Evolutionary conservation across 1,140 invertebrate species (phyloP).

Genomic region (Pseudomyrmex flavicornis): DNA sequence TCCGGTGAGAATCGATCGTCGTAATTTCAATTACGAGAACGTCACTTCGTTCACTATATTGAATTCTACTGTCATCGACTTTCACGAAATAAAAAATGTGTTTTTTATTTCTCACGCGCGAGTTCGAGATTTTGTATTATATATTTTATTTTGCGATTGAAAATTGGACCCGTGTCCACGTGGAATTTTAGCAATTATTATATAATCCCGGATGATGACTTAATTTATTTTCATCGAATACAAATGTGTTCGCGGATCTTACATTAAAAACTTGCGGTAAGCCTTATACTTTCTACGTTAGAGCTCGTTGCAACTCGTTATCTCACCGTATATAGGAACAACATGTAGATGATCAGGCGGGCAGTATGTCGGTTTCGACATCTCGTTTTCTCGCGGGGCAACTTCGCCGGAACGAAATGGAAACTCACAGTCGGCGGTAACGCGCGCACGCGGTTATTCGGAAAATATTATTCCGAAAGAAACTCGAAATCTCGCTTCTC

Average conservation of each 20-base stretch:
- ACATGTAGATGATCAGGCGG: background rate
- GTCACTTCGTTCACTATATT: constrained; percentile 27
- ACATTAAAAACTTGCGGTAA: background rate
- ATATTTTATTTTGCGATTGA: background rate
- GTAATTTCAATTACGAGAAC: constrained; percentile 60
- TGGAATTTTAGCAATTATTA: too few species aligned
- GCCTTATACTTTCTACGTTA: background rate
- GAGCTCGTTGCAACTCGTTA: background rate
- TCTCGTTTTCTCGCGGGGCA: constrained; percentile 4
- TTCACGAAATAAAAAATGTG: background rate
- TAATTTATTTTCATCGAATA: background rate
- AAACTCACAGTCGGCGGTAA: constrained; percentile 20
- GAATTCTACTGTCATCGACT: constrained; percentile 26
- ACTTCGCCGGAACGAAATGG: constrained; percentile 23
- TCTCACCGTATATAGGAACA: background rate
- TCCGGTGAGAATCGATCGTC: constrained; percentile 57
- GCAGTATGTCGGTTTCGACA: constrained; percentile 2
- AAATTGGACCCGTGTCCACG: background rate
- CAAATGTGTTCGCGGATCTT: background rate
- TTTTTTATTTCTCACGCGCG: too few species aligned
- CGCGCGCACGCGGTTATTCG: background rate
- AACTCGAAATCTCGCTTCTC: constrained; percentile 27
- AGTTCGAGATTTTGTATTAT: background rate
- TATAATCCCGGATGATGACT: too few species aligned
- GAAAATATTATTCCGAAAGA: constrained; percentile 11